Evolutionary conservation across 1,140 invertebrate species (phyloP), one percentile per base, ranked within the genome.

Genomic region (Drosophila insularis): DNA sequence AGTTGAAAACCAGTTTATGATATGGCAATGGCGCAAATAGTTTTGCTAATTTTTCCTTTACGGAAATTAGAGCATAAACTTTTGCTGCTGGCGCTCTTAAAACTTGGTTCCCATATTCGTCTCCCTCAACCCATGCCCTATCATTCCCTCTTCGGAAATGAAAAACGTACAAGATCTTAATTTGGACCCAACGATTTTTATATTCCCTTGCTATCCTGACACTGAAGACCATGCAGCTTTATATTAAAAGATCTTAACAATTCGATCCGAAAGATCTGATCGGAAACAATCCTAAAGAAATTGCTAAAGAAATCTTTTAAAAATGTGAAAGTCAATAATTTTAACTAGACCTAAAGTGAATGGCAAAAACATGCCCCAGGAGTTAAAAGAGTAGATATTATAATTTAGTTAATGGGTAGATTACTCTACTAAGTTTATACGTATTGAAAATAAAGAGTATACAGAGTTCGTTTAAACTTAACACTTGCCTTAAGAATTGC

Each of bases 41-140:
- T 87, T 50, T 87, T 84, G 76, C 84, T 87, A 89, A 89, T 89
- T 87, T 89, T 89, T 87, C 85, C 80, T 89, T 89, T 89, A 80
- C 84, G 82, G 82, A 87, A 87, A 86, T 86, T 86, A 86, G 82
- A 86, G 82, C 82, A 86, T 86, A 86, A 86, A 86, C 71, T 86
- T 87, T 78, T 66, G 62, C 62, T 62, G 55, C 55, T 56, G 71
- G 46, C 54, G 66, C 79, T 89, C 79, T 79, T 81, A 86, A 86
- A 89, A 89, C 68, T 82, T 76, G 63, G 54, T 39, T 65, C 67
- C 60, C 60, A n/a, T 17, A 50, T 50, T 19, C 23, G 37, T 14
- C 58, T 54, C 64, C 27, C 10, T 13, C 2, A 6, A 2, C 14
- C 46, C 50, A 37, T 32, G 8, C 17, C 43, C 43, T 14, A 14